These are phyloP conservation scores for Harpagoxenus sublaevis DNA, from an alignment of 2,888 invertebrate species.

Conservation along the genomic window DNA sequence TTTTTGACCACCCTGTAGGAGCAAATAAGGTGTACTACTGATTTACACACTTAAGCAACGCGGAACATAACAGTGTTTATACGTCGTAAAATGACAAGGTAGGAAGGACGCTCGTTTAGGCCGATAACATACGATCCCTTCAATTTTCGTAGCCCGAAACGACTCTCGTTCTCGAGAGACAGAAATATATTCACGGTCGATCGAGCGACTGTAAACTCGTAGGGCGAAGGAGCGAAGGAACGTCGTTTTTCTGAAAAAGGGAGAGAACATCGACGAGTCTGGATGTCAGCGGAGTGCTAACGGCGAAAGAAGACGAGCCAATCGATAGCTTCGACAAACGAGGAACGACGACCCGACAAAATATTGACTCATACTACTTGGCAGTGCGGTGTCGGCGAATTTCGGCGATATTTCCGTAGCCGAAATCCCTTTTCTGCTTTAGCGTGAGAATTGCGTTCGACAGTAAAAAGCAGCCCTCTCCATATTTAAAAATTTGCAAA, in stretches of 20 bases:
- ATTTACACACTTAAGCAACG: not conserved
- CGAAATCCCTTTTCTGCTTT: not conserved
- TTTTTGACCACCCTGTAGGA: constrained; percentile 11
- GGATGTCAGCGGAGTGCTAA: constrained; percentile 38
- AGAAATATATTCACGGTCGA: constrained; percentile 73
- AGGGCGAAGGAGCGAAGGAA: constrained; percentile 60
- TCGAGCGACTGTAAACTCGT: constrained; percentile 70
- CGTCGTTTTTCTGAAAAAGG: constrained; percentile 43
- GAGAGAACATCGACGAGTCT: constrained; percentile 32
- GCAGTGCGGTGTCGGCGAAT: constrained; percentile 24
- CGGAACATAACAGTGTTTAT: constrained; percentile 8
- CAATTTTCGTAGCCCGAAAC: constrained; percentile 69
- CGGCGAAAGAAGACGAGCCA: constrained; percentile 50
- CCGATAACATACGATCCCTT: constrained; percentile 70
- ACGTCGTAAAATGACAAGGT: not conserved
- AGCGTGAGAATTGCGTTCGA: constrained; percentile 7
- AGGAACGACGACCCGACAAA: constrained; percentile 67
- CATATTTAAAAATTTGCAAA: constrained; percentile 24
- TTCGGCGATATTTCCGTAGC: constrained; percentile 23
- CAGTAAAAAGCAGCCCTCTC: not conserved
- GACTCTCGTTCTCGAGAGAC: constrained; percentile 65
- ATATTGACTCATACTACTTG: constrained; percentile 53
- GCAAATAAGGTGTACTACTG: not conserved
- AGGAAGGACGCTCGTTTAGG: constrained; percentile 42
- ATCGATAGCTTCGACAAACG: constrained; percentile 68